Evolutionary conservation across 2,113 vertebrate genomes (phyloP).

Genomic region (Pao palembangensis): DNA sequence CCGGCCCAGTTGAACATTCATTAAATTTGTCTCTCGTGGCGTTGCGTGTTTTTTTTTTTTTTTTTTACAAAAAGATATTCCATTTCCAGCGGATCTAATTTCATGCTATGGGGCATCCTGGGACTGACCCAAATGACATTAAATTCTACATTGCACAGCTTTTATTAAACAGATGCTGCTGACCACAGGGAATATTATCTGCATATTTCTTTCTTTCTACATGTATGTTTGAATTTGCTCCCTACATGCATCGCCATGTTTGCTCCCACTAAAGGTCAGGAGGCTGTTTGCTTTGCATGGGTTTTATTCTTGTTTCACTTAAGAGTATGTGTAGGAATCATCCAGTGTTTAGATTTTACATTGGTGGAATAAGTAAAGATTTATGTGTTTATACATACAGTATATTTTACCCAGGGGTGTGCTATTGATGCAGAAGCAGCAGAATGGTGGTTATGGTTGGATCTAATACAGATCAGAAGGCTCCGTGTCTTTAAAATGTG

Average conservation of each 20-base stretch:
- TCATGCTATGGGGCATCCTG: constrained; percentile 25
- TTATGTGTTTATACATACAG: no score
- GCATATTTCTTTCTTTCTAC: constrained; percentile 42
- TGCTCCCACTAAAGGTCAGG: constrained; percentile 41
- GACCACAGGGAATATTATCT: constrained; percentile 56
- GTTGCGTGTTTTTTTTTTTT: no score
- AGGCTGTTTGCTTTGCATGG: constrained; percentile 38
- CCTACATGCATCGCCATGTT: constrained; percentile 27
- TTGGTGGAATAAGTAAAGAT: no score
- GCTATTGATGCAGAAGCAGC: constrained; percentile 16
- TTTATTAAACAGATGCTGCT: constrained; percentile 44
- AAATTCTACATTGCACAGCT: constrained; percentile 62
- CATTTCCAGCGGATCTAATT: neutral
- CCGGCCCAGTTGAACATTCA: no score
- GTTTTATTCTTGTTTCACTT: constrained; percentile 47
- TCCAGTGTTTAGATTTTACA: constrained; percentile 31
- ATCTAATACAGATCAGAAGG: constrained; percentile 24
- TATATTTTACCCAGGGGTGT: constrained; percentile 1
- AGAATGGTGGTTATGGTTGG: constrained; percentile 30
- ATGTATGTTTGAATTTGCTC: constrained; percentile 25
- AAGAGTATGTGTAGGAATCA: constrained; percentile 40
- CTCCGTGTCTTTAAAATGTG: constrained; percentile 28
- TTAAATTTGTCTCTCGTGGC: no score
- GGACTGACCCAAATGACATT: constrained; percentile 58
- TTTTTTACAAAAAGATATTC: neutral